Percentiles rank a stretch among this genome's conserved stretches.
Conservation (phyloP, 2,888 invertebrate genomes). For the Dioctria linearis region DNA sequence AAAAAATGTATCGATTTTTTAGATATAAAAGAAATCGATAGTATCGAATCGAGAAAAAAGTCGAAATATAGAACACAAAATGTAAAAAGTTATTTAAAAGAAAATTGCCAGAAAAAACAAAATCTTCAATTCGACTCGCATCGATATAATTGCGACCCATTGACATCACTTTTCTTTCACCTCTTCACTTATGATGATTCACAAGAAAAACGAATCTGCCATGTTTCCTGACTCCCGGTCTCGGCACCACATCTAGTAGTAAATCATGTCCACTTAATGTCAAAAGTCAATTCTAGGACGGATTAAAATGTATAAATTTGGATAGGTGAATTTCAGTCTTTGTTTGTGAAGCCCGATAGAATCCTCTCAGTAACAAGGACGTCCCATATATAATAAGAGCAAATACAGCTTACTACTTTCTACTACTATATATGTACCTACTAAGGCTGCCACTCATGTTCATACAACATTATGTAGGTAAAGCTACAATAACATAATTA, state of each 20-base stretch:
- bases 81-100: no score
- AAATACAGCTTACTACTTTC: no score
- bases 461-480: slow-evolving; percentile 11
- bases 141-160: background rate
- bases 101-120: no score
- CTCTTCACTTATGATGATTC: background rate
- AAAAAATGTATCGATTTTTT: no score
- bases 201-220: background rate
- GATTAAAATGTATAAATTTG: slow-evolving; percentile 48
- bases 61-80: no score
- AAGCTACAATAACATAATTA: slow-evolving; percentile 42
- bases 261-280: slow-evolving; percentile 42
- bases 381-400: background rate
- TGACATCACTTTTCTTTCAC: slow-evolving; percentile 3
- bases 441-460: slow-evolving; percentile 25
- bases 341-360: background rate
- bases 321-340: slow-evolving; percentile 11
- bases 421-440: background rate
- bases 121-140: background rate
- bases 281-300: slow-evolving; percentile 40
- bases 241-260: background rate
- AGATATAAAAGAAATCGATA: no score
- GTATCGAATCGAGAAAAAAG: no score
- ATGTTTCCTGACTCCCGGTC: background rate
- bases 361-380: slow-evolving; percentile 4